phyloP scores from a whole-genome alignment of 2,113 vertebrate species.

The Coryphaenoides rupestris region DNA sequence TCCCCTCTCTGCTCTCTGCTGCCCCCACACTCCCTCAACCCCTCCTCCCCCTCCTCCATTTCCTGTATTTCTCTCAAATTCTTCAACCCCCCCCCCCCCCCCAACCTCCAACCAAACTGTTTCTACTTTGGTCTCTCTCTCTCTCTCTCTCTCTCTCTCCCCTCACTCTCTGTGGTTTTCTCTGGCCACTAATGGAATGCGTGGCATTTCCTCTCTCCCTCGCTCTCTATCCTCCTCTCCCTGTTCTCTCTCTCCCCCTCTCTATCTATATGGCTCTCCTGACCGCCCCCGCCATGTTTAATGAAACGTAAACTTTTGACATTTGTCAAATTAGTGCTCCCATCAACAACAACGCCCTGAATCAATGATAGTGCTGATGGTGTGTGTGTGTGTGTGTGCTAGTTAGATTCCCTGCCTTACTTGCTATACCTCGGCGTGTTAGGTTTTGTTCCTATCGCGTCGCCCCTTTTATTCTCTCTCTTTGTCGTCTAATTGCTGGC shows the following conservation, averaged over 20 bases:
- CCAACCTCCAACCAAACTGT: not conserved
- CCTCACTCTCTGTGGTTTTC: slow-evolving; percentile 53
- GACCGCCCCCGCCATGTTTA: slow-evolving; percentile 34
- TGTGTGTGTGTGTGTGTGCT: slow-evolving; percentile 10
- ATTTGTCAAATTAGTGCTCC: slow-evolving; percentile 46
- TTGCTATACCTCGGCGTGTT: not conserved
- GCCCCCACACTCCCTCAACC: slow-evolving; percentile 9
- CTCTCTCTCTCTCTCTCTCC: no score
- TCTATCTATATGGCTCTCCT: not conserved
- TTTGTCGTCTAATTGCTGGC: not conserved
- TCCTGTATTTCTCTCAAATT: slow-evolving; percentile 44
- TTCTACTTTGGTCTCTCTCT: not conserved
- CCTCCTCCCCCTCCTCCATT: slow-evolving; percentile 28
- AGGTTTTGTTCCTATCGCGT: not conserved
- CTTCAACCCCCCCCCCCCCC: not conserved
- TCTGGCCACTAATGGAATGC: slow-evolving; percentile 69
- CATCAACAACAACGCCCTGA: slow-evolving; percentile 25
- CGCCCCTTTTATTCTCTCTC: slow-evolving; percentile 14
- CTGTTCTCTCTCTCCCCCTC: not conserved
- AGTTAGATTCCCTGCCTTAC: not conserved
- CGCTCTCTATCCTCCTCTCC: slow-evolving; percentile 29
- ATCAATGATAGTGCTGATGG: not conserved
- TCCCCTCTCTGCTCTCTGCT: not conserved
- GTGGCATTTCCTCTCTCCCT: slow-evolving; percentile 59
- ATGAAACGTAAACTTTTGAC: slow-evolving; percentile 68